Evolutionary conservation across 2,888 invertebrate genomes (phyloP).

Genomic region (Leptopilina drosophilae): DNA sequence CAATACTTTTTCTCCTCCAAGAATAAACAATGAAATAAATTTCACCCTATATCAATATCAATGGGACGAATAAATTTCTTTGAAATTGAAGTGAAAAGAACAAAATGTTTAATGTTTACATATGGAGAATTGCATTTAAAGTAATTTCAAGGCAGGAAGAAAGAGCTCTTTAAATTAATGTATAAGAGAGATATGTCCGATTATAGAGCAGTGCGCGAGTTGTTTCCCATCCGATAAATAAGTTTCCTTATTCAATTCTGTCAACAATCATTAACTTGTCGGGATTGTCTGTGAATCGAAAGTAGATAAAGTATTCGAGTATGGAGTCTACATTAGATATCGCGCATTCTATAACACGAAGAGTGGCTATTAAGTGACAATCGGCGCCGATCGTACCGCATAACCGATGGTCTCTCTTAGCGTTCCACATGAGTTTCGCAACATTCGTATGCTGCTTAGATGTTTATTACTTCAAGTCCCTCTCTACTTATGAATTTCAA

Average conservation of each 20-base stretch:
- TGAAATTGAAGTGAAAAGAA: no score
- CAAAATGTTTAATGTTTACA: neutral
- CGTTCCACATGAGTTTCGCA: slow-evolving; percentile 14
- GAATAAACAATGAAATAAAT: no score
- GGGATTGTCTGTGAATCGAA: slow-evolving; percentile 29
- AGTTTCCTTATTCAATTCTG: slow-evolving; percentile 25
- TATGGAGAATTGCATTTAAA: neutral
- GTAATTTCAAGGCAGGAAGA: slow-evolving; percentile 1
- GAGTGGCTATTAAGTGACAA: slow-evolving; percentile 57
- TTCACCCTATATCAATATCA: no score
- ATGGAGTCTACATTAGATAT: slow-evolving; percentile 27
- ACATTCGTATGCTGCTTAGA: neutral
- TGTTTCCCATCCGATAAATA: slow-evolving; percentile 3
- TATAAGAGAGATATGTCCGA: slow-evolving; percentile 14
- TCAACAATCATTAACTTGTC: slow-evolving; percentile 11
- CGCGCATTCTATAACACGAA: slow-evolving; percentile 32
- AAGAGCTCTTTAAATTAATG: slow-evolving; percentile 1
- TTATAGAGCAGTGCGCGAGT: neutral
- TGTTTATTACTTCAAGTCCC: no score
- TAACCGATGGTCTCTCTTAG: slow-evolving; percentile 45
- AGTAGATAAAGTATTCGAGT: slow-evolving; percentile 15
- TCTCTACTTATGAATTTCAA: no score
- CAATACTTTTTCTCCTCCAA: no score
- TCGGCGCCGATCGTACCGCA: slow-evolving; percentile 57
- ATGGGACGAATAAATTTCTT: no score